These are phyloP conservation scores for Mirounga angustirostris DNA, from an alignment of 2,113 vertebrate genomes.

Conservation along the genomic window DNA sequence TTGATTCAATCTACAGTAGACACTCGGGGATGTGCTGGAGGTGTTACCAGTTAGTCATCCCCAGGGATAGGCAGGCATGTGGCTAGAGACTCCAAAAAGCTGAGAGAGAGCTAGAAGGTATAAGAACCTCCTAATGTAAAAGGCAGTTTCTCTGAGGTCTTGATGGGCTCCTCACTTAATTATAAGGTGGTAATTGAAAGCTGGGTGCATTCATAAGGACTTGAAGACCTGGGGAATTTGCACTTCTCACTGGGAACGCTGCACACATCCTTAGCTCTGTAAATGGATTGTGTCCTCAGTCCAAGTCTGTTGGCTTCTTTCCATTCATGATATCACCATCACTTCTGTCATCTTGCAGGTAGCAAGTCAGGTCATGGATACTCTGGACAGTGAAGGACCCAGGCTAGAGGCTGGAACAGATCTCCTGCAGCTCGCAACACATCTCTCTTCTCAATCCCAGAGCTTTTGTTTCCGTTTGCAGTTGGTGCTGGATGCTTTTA, in stretches of 20 bases:
- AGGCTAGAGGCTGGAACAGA: not conserved
- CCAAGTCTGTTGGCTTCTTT: not conserved
- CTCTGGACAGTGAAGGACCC: not conserved
- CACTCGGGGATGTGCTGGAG: not conserved
- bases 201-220: not conserved
- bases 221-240: not conserved
- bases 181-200: not conserved
- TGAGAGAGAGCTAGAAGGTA: too few relatives aligned
- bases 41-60: accelerated
- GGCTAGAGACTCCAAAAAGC: not conserved
- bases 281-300: accelerated
- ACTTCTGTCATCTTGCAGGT: not conserved
- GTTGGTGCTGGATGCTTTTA: too few relatives aligned
- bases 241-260: accelerated
- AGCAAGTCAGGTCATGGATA: not conserved
- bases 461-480: not conserved
- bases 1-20: not conserved
- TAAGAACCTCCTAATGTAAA: not conserved
- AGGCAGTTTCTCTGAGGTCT: not conserved
- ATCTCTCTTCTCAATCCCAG: not conserved
- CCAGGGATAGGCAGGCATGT: too few relatives aligned
- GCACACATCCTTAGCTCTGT: not conserved
- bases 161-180: not conserved
- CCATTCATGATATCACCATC: not conserved
- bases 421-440: not conserved